Conservation (phyloP, 2,797 vertebrate species). For the Poecilia picta region DNA sequence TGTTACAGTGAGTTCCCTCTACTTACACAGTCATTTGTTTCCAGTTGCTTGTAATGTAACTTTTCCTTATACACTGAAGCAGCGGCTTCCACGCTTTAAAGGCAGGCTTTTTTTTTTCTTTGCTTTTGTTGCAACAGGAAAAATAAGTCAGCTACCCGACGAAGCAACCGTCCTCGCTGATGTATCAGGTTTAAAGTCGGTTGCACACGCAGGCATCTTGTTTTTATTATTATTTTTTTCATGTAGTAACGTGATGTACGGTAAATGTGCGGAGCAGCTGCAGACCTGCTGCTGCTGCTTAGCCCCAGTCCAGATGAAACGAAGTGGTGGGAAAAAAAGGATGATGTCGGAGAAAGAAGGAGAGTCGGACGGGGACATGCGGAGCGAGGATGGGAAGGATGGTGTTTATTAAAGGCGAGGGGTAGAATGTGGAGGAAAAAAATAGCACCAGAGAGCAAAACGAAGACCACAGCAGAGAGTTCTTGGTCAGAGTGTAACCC, state of each 20-base stretch:
- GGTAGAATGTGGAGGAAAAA: constrained; percentile 35
- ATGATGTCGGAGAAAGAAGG: constrained; percentile 9
- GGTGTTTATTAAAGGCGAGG: constrained; percentile 19
- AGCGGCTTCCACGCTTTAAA: constrained; percentile 15
- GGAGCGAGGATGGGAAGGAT: background rate
- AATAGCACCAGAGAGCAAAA: constrained; percentile 21
- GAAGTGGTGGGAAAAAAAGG: constrained; percentile 14
- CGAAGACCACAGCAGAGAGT: constrained; percentile 19
- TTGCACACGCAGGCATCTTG: constrained; percentile 19
- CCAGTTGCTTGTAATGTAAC: constrained; percentile 57
- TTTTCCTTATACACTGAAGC: constrained; percentile 46
- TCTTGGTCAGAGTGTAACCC: constrained; percentile 32
- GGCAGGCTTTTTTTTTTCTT: constrained; percentile 5
- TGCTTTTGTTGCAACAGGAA: constrained; percentile 14
- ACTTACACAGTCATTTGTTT: constrained; percentile 61
- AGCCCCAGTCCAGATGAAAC: constrained; percentile 3
- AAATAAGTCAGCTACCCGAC: constrained; percentile 20
- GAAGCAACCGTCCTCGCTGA: constrained; percentile 14
- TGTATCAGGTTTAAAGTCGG: constrained; percentile 46
- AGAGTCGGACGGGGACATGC: background rate
- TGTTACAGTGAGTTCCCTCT: constrained; percentile 54
- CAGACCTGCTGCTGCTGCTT: constrained; percentile 28
- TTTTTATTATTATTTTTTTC: constrained; percentile 15
- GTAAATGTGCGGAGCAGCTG: constrained; percentile 53
- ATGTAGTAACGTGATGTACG: constrained; percentile 9